Percentiles rank a stretch among this genome's conserved stretches.
phyloP scores from a whole-genome alignment of 2,113 vertebrate genomes.

The Rhea pennata region DNA sequence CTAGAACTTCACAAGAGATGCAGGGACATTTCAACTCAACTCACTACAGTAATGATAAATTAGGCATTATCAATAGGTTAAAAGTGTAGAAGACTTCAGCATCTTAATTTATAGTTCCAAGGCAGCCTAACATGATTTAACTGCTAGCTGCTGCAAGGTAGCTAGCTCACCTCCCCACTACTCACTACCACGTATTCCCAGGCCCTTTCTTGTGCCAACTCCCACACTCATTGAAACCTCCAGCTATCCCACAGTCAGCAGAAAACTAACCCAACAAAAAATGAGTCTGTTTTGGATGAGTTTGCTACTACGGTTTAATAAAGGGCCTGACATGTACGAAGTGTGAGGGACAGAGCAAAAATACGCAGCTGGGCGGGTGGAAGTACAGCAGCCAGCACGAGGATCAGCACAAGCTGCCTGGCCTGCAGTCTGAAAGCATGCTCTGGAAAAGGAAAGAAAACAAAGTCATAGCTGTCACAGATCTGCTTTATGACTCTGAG shows the following conservation, averaged over 20 bases:
- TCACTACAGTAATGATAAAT: not conserved
- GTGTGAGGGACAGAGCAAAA: not conserved
- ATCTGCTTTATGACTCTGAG: not conserved
- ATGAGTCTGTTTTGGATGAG: not conserved
- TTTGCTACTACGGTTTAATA: not conserved
- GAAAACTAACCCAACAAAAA: not conserved
- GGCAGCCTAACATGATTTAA: not conserved
- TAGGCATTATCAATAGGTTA: not conserved
- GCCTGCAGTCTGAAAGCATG: not conserved
- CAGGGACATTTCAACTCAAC: not conserved
- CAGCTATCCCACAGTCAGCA: not conserved
- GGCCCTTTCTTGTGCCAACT: not conserved
- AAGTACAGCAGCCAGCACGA: not conserved
- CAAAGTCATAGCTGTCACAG: not conserved
- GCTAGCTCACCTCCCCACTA: not conserved
- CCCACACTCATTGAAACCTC: not conserved
- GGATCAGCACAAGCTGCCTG: not conserved
- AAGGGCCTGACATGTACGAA: not conserved
- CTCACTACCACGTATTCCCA: not conserved
- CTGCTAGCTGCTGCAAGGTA: not conserved
- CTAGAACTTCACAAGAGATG: not conserved
- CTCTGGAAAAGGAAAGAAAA: not conserved
- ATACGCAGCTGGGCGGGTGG: slow-evolving; percentile 4
- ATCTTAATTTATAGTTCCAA: not conserved
- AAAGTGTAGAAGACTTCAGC: not conserved